Percentiles rank a stretch among this genome's conserved stretches.
phyloP scores from a whole-genome alignment of 2,797 vertebrate genomes.

The Brotula barbata region DNA sequence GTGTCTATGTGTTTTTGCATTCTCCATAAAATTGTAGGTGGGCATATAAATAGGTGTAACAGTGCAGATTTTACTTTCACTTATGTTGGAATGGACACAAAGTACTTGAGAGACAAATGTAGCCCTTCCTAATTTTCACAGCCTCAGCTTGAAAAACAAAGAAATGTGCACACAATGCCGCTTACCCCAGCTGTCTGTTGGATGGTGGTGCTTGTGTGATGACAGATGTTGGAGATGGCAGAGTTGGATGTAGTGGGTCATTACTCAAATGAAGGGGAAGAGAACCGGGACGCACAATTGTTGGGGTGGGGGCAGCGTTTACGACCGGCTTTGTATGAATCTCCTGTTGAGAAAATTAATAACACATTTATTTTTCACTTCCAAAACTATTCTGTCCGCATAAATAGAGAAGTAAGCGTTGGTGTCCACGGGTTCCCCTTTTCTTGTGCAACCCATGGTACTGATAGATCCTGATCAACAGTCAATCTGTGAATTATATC shows the following conservation, averaged over 20 bases:
- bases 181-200: slow-evolving; percentile 92
- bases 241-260: slow-evolving; percentile 88
- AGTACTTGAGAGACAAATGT: no score
- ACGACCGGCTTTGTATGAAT: slow-evolving; percentile 81
- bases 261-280: slow-evolving; percentile 91
- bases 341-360: slow-evolving; percentile 77
- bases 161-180: slow-evolving; percentile 5
- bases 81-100: no score
- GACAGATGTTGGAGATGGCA: slow-evolving; percentile 97
- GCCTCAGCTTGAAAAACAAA: not conserved
- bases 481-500: not conserved
- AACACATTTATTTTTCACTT: not conserved
- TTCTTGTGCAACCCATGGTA: not conserved
- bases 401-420: not conserved
- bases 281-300: slow-evolving; percentile 94
- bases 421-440: not conserved
- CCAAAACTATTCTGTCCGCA: not conserved
- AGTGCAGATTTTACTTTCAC: no score
- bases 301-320: slow-evolving; percentile 89
- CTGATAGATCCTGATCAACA: not conserved
- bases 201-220: slow-evolving; percentile 96
- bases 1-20: no score
- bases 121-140: no score
- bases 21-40: no score
- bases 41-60: no score